Evolutionary conservation across 53 echinoderm and acorn worm species (phyloP).

Genomic region (Henricia sp.): DNA sequence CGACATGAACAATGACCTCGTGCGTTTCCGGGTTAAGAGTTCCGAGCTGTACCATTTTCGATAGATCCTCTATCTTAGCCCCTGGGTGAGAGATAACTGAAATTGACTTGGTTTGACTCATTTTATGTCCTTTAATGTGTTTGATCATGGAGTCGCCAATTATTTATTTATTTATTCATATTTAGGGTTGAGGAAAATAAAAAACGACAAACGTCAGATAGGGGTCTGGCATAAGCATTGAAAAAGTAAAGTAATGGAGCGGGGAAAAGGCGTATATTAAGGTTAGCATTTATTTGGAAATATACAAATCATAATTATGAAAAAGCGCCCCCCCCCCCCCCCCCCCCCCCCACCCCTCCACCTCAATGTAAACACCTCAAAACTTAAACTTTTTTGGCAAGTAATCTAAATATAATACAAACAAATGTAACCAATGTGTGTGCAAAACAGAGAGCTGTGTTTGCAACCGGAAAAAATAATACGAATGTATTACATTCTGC

Average conservation of each 20-base stretch:
- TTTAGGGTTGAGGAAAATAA: not conserved
- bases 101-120: no score
- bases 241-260: not conserved
- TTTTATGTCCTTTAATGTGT: no score
- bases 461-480: not conserved
- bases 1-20: no score
- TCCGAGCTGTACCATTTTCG: no score
- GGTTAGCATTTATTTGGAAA: not conserved
- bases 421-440: no score
- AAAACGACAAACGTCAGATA: not conserved
- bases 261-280: not conserved
- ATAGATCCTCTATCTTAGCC: no score
- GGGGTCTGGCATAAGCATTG: not conserved
- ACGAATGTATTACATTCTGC: conserved; percentile 16
- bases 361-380: not conserved
- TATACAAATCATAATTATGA: not conserved
- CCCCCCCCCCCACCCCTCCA: not conserved
- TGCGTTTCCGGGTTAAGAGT: no score
- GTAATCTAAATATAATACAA: not conserved
- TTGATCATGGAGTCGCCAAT: no score
- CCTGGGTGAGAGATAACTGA: no score
- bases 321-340: not conserved
- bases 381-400: not conserved
- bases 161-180: not conserved
- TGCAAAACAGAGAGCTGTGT: no score